These are phyloP conservation scores for Branchinecta sandiegonensis DNA, from an alignment of 2,888 invertebrate genomes.

Conservation along the genomic window DNA sequence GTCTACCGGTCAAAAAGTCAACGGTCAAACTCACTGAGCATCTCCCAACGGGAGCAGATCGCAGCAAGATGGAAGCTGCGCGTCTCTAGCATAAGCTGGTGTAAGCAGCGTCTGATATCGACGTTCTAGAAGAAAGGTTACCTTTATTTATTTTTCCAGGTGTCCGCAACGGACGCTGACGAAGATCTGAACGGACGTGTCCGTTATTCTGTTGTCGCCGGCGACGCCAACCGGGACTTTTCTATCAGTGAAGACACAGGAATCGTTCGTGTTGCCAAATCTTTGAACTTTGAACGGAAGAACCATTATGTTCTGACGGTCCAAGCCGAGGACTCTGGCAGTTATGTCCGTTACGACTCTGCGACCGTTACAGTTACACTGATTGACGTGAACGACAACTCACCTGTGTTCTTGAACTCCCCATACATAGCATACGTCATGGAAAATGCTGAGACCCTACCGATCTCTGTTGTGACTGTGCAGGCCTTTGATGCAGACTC, in stretches of 20 bases:
- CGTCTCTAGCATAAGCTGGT: too few species aligned
- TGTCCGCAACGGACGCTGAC: slow-evolving; percentile 75
- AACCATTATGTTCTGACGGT: slow-evolving; percentile 67
- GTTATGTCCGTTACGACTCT: slow-evolving; percentile 55
- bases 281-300: slow-evolving; percentile 81
- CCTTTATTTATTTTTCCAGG: slow-evolving; percentile 37
- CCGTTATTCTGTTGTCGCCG: slow-evolving; percentile 71
- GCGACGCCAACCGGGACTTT: slow-evolving; percentile 80
- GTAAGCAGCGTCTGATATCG: too few species aligned
- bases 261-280: slow-evolving; percentile 75
- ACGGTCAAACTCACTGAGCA: too few species aligned
- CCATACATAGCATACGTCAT: slow-evolving; percentile 84
- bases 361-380: slow-evolving; percentile 57
- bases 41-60: too few species aligned
- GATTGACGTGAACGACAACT: slow-evolving; percentile 80
- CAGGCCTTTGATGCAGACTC: slow-evolving; percentile 82
- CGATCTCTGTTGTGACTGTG: slow-evolving; percentile 45
- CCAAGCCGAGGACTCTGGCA: slow-evolving; percentile 73
- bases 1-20: too few species aligned
- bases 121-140: too few species aligned
- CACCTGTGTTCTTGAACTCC: slow-evolving; percentile 79
- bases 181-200: slow-evolving; percentile 80
- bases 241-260: slow-evolving; percentile 84
- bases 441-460: slow-evolving; percentile 67
- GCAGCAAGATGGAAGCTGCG: too few species aligned